Evolutionary conservation across 2,113 vertebrate genomes (phyloP).

Genomic region (Cisticola juncidis): DNA sequence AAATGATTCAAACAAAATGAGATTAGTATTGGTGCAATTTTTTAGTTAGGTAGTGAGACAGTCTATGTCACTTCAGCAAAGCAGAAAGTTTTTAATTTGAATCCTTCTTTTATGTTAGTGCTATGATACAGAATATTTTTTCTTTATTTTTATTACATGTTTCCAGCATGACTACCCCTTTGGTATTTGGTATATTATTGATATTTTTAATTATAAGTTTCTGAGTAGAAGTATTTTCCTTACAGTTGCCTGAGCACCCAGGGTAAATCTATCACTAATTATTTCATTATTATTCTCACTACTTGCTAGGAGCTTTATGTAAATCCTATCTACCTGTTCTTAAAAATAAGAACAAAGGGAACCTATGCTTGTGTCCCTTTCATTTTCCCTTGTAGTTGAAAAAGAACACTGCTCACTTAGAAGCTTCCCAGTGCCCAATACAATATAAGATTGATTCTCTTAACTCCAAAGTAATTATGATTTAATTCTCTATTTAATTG

Average conservation of each 20-base stretch:
- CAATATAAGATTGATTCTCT: slow-evolving; percentile 16
- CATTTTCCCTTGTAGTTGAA: neutral
- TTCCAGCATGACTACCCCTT: neutral
- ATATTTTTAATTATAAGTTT: neutral
- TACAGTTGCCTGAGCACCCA: neutral
- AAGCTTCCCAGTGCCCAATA: neutral
- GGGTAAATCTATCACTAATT: neutral
- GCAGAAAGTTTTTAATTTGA: neutral
- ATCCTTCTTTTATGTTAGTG: neutral
- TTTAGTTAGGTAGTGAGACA: neutral
- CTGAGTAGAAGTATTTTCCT: neutral
- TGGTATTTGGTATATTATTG: neutral
- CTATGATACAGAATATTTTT: neutral
- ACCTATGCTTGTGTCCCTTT: neutral
- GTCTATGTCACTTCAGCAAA: neutral
- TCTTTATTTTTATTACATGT: neutral
- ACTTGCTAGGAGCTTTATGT: neutral
- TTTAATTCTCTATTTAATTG: slow-evolving; percentile 65
- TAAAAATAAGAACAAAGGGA: neutral
- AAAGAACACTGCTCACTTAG: neutral
- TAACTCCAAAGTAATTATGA: slow-evolving; percentile 53
- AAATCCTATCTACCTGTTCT: neutral
- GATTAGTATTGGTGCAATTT: neutral
- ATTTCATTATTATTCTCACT: neutral
- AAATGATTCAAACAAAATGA: neutral